A percentile compares a stretch with the other conserved stretches of the same genome.
These are phyloP conservation scores for Galemys pyrenaicus DNA, from an alignment of 2,113 vertebrate species.

Conservation along the genomic window DNA sequence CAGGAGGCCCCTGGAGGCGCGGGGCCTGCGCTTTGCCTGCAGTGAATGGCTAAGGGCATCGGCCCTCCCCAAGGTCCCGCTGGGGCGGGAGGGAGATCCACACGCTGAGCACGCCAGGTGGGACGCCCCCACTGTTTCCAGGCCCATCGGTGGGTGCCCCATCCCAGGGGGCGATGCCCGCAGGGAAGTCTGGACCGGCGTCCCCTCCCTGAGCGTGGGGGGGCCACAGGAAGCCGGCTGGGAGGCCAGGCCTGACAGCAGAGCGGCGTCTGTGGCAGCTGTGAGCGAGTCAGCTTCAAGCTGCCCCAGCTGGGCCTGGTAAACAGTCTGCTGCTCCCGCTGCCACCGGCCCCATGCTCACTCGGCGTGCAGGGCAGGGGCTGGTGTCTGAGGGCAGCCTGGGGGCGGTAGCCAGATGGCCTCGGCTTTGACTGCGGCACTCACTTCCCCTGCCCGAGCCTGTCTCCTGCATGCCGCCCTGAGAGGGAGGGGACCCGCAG, in stretches of 20 bases:
- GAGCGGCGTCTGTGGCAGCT: rapidly evolving
- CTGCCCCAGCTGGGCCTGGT: not conserved
- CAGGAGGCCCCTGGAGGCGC: not conserved
- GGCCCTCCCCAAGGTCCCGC: not conserved
- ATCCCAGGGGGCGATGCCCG: not conserved
- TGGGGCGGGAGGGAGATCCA: not conserved
- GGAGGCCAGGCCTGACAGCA: not conserved
- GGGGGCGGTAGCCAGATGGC: not conserved
- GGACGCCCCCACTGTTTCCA: not conserved
- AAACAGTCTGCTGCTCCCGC: not conserved
- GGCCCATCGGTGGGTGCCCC: rapidly evolving
- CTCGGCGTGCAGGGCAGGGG: rapidly evolving
- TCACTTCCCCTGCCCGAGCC: not conserved
- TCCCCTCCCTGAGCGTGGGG: not conserved
- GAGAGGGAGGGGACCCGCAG: not conserved
- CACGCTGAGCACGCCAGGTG: rapidly evolving
- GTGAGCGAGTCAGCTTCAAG: not conserved
- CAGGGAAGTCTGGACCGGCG: not conserved
- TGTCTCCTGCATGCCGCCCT: not conserved
- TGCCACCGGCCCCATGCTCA: not conserved
- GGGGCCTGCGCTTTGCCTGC: not conserved
- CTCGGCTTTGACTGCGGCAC: not conserved
- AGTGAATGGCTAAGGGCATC: not conserved
- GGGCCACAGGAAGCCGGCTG: not conserved
- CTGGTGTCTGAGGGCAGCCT: not conserved